Percentiles rank a stretch among this genome's conserved stretches.
Conservation (phyloP, 2,113 vertebrate species). For the Brachyhypopomus gauderio region DNA sequence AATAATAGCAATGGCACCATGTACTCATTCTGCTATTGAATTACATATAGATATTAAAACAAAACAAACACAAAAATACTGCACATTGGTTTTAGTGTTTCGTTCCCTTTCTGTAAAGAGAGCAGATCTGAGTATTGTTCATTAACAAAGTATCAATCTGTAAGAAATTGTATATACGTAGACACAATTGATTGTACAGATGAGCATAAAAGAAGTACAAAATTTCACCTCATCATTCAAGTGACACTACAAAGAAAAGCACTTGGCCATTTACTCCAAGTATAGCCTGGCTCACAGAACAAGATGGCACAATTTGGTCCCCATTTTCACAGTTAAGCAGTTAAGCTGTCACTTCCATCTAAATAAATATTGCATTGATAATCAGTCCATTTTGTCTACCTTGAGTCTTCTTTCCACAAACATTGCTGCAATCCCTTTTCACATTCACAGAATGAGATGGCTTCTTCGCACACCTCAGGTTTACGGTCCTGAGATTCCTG, state of each 20-base stretch:
- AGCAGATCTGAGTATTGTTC: background rate
- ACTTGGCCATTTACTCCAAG: background rate
- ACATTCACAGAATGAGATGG: conserved; percentile 96
- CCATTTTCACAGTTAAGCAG: background rate
- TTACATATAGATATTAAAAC: background rate
- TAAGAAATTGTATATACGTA: too few species aligned
- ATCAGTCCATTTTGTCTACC: conserved; percentile 21
- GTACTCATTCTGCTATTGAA: background rate
- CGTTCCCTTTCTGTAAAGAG: background rate
- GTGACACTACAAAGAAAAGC: background rate
- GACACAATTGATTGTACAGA: background rate
- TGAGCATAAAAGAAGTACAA: background rate
- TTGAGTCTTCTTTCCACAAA: background rate
- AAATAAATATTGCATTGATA: background rate
- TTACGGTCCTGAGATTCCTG: conserved; percentile 53
- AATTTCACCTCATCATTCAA: background rate
- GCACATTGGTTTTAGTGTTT: conserved; percentile 15
- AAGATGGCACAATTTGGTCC: conserved; percentile 6
- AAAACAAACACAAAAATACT: background rate
- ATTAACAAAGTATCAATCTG: background rate
- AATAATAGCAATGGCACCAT: conserved; percentile 31
- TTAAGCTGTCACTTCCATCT: background rate
- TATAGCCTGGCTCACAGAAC: background rate
- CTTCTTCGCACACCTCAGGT: conserved; percentile 63
- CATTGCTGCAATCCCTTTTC: conserved; percentile 57